A percentile compares a stretch with the other conserved stretches of the same genome.
Conservation (phyloP, 2,113 vertebrate species). For the Hymenochirus boettgeri region DNA sequence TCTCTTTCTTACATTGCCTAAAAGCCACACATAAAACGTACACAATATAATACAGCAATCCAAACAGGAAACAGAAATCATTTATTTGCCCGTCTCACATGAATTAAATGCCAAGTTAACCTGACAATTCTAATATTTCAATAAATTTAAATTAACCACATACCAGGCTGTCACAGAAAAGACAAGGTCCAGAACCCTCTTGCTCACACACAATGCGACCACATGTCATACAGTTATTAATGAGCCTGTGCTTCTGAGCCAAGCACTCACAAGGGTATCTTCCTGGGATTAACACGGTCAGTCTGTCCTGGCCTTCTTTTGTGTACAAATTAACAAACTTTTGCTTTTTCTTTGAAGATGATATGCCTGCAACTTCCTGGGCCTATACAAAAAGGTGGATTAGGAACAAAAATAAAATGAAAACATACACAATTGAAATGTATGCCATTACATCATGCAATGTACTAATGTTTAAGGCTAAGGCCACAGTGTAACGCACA, state of each 20-base stretch:
- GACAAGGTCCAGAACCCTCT: slow-evolving; percentile 90
- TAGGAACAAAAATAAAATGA: neutral
- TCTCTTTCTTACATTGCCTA: too few species aligned
- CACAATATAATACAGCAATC: too few species aligned
- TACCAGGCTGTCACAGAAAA: slow-evolving; percentile 89
- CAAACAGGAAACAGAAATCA: too few species aligned
- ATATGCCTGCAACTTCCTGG: slow-evolving; percentile 64
- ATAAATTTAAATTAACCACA: too few species aligned
- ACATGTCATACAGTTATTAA: slow-evolving; percentile 92
- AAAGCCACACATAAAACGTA: too few species aligned
- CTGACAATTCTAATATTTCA: too few species aligned
- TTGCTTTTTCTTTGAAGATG: slow-evolving; percentile 79
- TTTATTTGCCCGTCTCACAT: too few species aligned
- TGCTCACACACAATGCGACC: slow-evolving; percentile 93
- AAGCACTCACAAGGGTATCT: slow-evolving; percentile 86
- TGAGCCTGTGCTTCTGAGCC: slow-evolving; percentile 89
- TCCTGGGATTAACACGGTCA: slow-evolving; percentile 81
- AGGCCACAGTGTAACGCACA: too few species aligned
- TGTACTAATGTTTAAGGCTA: too few species aligned
- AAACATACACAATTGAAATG: neutral
- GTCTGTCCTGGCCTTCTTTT: slow-evolving; percentile 85
- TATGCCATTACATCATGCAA: too few species aligned
- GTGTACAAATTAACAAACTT: slow-evolving; percentile 86
- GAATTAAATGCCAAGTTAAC: too few species aligned
- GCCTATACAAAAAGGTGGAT: slow-evolving; percentile 66